These are phyloP conservation scores for Cremastinae sp. DNA, from an alignment of 2,888 invertebrate genomes.

Conservation along the genomic window DNA sequence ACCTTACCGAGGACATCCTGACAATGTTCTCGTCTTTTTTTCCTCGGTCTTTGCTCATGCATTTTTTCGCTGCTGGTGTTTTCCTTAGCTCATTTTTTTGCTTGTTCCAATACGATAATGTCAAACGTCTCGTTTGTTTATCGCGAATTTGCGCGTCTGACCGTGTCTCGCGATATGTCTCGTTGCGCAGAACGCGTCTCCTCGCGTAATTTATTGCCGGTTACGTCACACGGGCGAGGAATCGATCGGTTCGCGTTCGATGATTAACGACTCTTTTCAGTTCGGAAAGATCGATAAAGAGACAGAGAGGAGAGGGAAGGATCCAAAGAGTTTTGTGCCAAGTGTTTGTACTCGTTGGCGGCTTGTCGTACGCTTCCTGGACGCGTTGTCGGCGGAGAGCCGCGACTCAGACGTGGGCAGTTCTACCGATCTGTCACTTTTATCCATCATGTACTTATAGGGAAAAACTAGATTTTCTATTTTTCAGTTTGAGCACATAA, in stretches of 20 bases:
- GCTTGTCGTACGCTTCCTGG: slow-evolving; percentile 51
- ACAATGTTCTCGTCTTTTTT: not conserved
- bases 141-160: slow-evolving; percentile 34
- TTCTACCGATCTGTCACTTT: slow-evolving; percentile 23
- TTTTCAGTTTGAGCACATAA: too few species aligned
- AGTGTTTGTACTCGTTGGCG: slow-evolving; percentile 49
- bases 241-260: slow-evolving; percentile 53
- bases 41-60: not conserved
- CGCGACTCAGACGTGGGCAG: slow-evolving; percentile 54
- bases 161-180: slow-evolving; percentile 25
- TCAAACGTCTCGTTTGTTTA: slow-evolving; percentile 40
- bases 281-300: slow-evolving; percentile 23
- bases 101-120: slow-evolving; percentile 7
- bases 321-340: slow-evolving; percentile 45
- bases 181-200: not conserved
- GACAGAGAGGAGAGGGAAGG: slow-evolving; percentile 9
- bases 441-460: slow-evolving; percentile 53
- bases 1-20: slow-evolving; percentile 17
- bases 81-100: not conserved
- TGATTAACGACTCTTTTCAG: slow-evolving; percentile 54
- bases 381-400: slow-evolving; percentile 26
- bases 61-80: not conserved
- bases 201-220: slow-evolving; percentile 22
- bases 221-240: slow-evolving; percentile 52
- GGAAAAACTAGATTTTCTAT: slow-evolving; percentile 52